Evolutionary conservation across 2,888 invertebrate genomes (phyloP), one percentile per base, ranked within the genome.

Genomic region (Julus scandinavius): DNA sequence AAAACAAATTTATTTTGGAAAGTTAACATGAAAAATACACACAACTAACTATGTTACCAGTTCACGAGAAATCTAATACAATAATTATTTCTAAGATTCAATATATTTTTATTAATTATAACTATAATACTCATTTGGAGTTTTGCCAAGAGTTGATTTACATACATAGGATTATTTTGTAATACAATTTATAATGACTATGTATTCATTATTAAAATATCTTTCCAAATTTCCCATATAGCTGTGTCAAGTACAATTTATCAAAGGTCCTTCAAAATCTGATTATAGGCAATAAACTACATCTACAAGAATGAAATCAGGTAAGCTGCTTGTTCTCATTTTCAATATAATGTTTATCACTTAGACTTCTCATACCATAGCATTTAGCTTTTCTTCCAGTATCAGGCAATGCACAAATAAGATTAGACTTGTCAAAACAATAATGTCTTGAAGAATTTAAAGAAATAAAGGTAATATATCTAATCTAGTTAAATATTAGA

Each of bases 101-200:
- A 9, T 50, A 50, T 50, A 50, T 84, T 41, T 84, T 84, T 17
- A 84, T 29, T 84, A 41, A 41, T 84, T 84, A 84, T 84, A 38
- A 83, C 11, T 29, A 29, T 83, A 3, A 84, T 41, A 40, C 40
- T 5, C 6, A 6, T 4, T 85, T 85, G 4, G 85, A 15, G 9
- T 7, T 85, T 38, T 4, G 11, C 20, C 9, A n/a, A 63, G 20
- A 20, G 20, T 5, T n/a, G 63, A n/a, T 20, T 63, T 63, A 63
- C 63, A 20, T 63, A 63, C 63, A 20, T 63, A 29, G n/a, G 63
- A 20, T 63, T n/a, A 63, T 63, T 63, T 63, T 20, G 7, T 20
- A 17, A 63, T 17, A n/a, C 7, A 54, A 54, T 7, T 7, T 6
- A 20, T 5, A 20, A 63, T 63, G 17, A n/a, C 17, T 58, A 58